phyloP scores from a whole-genome alignment of 2,113 vertebrate species.

The Chlorodrepanis virens region DNA sequence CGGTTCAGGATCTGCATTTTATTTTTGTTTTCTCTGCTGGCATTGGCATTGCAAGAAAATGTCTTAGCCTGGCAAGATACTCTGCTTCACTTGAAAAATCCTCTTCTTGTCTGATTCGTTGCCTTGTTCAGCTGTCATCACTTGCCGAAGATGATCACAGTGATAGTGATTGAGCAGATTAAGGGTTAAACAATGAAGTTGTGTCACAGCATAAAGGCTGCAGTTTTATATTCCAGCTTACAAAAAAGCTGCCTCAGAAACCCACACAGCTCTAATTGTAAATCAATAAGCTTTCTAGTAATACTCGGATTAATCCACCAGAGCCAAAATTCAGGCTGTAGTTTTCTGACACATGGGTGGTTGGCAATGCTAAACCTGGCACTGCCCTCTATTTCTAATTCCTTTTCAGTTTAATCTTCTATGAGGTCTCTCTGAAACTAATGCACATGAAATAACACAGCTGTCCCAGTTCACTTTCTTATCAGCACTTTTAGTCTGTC shows the following conservation, averaged over 20 bases:
- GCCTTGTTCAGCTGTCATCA: neutral
- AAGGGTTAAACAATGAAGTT: neutral
- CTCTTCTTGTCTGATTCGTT: neutral
- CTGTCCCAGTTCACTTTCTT: constrained; percentile 41
- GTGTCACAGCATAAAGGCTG: neutral
- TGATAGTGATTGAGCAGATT: neutral
- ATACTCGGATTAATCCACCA: constrained; percentile 12
- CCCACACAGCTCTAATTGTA: neutral
- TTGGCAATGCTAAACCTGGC: neutral
- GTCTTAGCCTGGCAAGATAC: neutral
- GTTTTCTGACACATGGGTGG: neutral
- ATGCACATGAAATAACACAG: constrained; percentile 37
- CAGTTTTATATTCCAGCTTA: neutral
- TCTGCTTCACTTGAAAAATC: neutral
- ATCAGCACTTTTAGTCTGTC: constrained; percentile 45
- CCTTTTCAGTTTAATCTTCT: constrained; percentile 49
- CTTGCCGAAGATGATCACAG: neutral
- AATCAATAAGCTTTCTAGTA: constrained; percentile 38
- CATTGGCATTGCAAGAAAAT: neutral
- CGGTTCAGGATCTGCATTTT: neutral
- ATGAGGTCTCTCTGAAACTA: constrained; percentile 16
- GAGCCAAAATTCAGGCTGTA: constrained; percentile 12
- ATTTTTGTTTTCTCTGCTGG: neutral
- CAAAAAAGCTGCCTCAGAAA: neutral
- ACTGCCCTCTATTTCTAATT: constrained; percentile 43